Percentiles rank a stretch among this genome's conserved stretches.
Conservation (phyloP, 2,797 vertebrate species). For the Alfaro cultratus region DNA sequence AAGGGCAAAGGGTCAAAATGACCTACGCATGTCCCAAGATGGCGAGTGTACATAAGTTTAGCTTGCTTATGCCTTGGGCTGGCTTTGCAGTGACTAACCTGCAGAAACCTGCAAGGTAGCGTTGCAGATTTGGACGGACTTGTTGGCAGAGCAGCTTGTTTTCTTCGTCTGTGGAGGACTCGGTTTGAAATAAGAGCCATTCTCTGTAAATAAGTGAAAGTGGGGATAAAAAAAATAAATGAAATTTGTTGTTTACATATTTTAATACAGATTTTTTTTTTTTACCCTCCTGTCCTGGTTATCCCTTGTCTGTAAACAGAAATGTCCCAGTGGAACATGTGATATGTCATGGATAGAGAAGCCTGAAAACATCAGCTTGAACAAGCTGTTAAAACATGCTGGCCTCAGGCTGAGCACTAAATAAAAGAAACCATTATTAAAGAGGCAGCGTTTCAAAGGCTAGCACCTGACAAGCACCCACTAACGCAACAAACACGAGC, state of each 20-base stretch:
- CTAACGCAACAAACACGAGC: conserved; percentile 30
- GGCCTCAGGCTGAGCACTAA: conserved; percentile 47
- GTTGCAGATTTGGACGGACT: conserved; percentile 30
- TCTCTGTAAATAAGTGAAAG: conserved; percentile 39
- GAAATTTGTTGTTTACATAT: background rate
- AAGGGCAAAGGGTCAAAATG: background rate
- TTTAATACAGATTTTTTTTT: background rate
- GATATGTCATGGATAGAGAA: conserved; percentile 6
- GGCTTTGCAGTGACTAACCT: conserved; percentile 51
- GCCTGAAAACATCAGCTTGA: conserved; percentile 10
- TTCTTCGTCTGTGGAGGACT: conserved; percentile 45
- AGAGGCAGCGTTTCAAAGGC: conserved; percentile 34
- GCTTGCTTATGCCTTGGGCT: background rate
- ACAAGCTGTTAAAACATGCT: conserved; percentile 8
- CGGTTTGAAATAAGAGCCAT: conserved; percentile 42
- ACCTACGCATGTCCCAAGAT: background rate
- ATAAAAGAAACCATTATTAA: conserved; percentile 65
- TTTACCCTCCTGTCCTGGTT: background rate
- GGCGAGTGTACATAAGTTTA: background rate
- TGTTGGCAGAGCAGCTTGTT: conserved; percentile 32
- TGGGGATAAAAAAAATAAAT: background rate
- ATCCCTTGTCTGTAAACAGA: background rate
- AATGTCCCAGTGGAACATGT: conserved; percentile 4
- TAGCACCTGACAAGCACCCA: conserved; percentile 63
- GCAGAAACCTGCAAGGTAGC: conserved; percentile 29